Evolutionary conservation across 2,797 vertebrate genomes (phyloP), one percentile per base, ranked within the genome.

Genomic region (Momotus momota): DNA sequence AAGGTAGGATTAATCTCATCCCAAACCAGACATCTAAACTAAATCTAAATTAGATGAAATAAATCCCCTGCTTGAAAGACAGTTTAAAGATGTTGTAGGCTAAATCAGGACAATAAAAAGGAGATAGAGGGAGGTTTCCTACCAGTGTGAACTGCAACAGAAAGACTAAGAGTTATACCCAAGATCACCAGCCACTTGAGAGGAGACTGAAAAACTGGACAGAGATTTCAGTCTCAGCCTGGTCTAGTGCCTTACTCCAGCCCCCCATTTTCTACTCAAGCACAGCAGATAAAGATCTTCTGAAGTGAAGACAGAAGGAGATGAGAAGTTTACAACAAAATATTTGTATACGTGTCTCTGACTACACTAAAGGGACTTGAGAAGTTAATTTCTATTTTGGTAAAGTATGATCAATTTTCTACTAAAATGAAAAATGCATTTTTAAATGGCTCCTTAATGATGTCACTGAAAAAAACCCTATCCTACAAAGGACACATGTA

Each of bases 361-460:
- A 94, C 21, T 31, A 90, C 21, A 43, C 17, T 81, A 58, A 80
- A 64, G 9, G 3, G 19, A 71, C 38, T n/a, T 16, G n/a, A 75
- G 17, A 55, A 86, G 67, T 29, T 31, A 4, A 57, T 57, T 72
- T 78, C 23, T 55, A 60, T 75, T 88, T 41, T 16, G 31, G 10
- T 43, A 51, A 90, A 88, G 23, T 43, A 64, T 26, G 17, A 83
- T 74, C 29, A 58, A 25, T 54, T 88, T 88, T 75, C 65, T 58
- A 65, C 46, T 62, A 72, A 88, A 95, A 81, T 45, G 17, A 86
- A 69, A 90, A 93, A 64, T 19, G 5, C 6, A 7, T 45, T 96
- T 92, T 84, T 38, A 67, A 94, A 81, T 12, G 18, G 27, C 19
- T 86, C 25, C n/a, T 81, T 96, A 90, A 93, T 71, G 33, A 77